These are phyloP conservation scores for Apostichopus parvimensis DNA, from an alignment of 35 echinoderm and acorn worm species.

Conservation along the genomic window DNA sequence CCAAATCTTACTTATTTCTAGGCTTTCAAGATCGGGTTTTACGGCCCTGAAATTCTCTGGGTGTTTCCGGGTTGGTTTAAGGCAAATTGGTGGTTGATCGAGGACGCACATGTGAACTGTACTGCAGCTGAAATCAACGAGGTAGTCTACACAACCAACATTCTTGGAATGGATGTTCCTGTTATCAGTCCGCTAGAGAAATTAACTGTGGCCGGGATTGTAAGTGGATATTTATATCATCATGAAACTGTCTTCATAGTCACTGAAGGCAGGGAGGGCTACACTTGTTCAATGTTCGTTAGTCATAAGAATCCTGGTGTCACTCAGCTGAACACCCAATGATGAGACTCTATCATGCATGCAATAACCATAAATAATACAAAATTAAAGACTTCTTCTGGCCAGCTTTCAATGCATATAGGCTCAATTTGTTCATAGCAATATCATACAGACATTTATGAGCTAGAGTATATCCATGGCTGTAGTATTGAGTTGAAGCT, in stretches of 20 bases:
- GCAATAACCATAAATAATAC: too few species aligned
- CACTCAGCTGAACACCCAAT: not conserved
- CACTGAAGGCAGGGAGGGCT: too few species aligned
- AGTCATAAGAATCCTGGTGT: not conserved
- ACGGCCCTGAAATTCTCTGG: constrained; percentile 41
- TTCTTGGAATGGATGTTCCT: constrained; percentile 17
- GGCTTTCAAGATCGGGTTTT: constrained; percentile 33
- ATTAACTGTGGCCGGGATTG: constrained; percentile 54
- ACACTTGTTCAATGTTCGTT: too few species aligned
- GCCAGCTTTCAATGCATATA: too few species aligned
- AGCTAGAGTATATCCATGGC: too few species aligned
- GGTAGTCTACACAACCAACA: not conserved
- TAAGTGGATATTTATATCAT: not conserved
- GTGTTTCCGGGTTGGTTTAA: constrained; percentile 42
- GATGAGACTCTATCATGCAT: not conserved
- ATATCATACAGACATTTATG: too few species aligned
- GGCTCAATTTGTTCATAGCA: too few species aligned
- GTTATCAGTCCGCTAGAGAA: not conserved
- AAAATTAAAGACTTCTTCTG: too few species aligned
- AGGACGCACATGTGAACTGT: constrained; percentile 31
- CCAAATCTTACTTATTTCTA: not conserved
- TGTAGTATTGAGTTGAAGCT: too few species aligned
- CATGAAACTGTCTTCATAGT: too few species aligned
- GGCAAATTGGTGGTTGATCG: constrained; percentile 33
- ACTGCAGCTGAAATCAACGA: constrained; percentile 42